Percentiles rank a stretch among this genome's conserved stretches.
Evolutionary conservation across 1,140 invertebrate species (phyloP).

Genomic region (Drosophila obscura): DNA sequence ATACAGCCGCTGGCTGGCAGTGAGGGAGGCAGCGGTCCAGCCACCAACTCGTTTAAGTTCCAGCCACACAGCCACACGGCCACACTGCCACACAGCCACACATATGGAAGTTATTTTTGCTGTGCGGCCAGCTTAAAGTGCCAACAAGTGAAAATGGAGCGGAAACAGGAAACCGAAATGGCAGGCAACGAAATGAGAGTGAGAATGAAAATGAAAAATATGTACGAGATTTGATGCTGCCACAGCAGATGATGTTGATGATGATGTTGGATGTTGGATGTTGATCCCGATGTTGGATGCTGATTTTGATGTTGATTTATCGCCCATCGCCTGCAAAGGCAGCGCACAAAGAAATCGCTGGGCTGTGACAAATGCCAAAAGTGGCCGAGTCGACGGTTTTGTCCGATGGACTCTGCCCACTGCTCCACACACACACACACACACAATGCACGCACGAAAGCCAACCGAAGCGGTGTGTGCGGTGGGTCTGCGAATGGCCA

Average conservation of each 20-base stretch:
- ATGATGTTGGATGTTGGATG: conserved; percentile 21
- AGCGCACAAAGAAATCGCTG: conserved; percentile 55
- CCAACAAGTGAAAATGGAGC: conserved; percentile 17
- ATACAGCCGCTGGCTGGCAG: neutral
- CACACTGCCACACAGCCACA: neutral
- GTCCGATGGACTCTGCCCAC: too few relatives aligned
- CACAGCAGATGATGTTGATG: conserved; percentile 22
- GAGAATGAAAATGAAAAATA: conserved; percentile 32
- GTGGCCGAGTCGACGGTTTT: conserved; percentile 49
- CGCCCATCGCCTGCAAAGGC: conserved; percentile 13
- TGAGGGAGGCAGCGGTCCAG: too few relatives aligned
- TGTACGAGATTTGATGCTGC: conserved; percentile 24
- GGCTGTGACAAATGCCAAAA: conserved; percentile 53
- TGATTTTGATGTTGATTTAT: conserved; percentile 62
- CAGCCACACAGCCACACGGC: neutral
- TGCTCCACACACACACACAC: too few relatives aligned
- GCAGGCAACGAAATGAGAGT: neutral
- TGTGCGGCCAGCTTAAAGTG: conserved; percentile 7
- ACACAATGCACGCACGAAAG: too few relatives aligned
- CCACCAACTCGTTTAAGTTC: conserved; percentile 22
- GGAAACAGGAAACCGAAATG: conserved; percentile 14
- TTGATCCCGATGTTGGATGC: conserved; percentile 6
- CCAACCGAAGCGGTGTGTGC: too few relatives aligned
- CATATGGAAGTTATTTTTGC: neutral
- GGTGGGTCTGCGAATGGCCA: too few relatives aligned